phyloP scores from a whole-genome alignment of 2,888 invertebrate genomes.

The Sphaerophoria taeniata region DNA sequence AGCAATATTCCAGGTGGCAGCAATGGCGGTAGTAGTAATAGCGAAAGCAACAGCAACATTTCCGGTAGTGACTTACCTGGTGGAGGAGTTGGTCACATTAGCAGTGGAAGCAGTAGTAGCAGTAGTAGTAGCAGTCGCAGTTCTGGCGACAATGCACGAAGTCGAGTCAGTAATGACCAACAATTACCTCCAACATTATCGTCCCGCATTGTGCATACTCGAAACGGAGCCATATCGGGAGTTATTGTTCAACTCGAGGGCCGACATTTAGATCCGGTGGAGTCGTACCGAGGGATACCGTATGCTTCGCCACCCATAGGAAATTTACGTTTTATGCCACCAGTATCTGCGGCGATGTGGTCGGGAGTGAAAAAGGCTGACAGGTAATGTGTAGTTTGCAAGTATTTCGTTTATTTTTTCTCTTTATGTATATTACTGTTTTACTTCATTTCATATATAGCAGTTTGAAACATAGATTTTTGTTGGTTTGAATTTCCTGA shows the following conservation, averaged over 20 bases:
- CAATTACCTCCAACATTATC: conserved; percentile 85
- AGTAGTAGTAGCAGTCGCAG: conserved; percentile 77
- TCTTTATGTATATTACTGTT: conserved; percentile 22
- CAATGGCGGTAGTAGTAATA: conserved; percentile 59
- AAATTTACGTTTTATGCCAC: conserved; percentile 96
- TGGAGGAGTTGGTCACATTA: conserved; percentile 48
- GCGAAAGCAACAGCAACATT: conserved; percentile 65
- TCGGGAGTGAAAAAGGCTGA: conserved; percentile 94
- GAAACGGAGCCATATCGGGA: conserved; percentile 94
- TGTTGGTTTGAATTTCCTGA: not conserved
- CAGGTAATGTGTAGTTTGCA: conserved; percentile 81
- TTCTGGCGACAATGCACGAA: conserved; percentile 73
- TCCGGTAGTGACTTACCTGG: conserved; percentile 57
- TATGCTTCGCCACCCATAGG: conserved; percentile 97
- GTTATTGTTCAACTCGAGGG: conserved; percentile 92
- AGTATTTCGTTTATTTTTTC: conserved; percentile 27
- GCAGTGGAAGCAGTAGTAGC: conserved; percentile 73
- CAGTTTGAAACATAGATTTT: conserved; percentile 49
- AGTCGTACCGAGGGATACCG: conserved; percentile 96
- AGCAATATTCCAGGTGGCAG: conserved; percentile 67
- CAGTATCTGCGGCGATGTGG: conserved; percentile 96
- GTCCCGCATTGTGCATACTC: conserved; percentile 93
- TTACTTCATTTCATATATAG: conserved; percentile 30
- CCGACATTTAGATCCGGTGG: conserved; percentile 93
- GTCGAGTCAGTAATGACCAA: conserved; percentile 80